Evolutionary conservation across 2,113 vertebrate species (phyloP), one percentile per base, ranked within the genome.

Genomic region (Syngnathoides biaculeatus): DNA sequence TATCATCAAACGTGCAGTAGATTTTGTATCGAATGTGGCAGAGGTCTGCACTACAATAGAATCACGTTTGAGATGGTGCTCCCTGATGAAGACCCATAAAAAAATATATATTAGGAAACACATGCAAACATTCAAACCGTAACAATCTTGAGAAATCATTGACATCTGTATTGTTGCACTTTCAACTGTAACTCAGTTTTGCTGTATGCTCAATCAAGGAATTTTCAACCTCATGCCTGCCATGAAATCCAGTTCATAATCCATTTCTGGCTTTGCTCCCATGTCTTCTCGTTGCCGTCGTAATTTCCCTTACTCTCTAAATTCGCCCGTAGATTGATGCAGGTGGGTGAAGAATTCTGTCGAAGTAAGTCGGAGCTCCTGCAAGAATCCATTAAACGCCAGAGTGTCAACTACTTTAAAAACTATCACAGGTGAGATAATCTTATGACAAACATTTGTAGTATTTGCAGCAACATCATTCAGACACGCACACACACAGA

Each of bases 331-430:
- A 99, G 97, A 87, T 79, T 99, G 71, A 97, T 98, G 95, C 95
- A 98, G 82, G 97, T 99, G 81, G 97, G 97, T 40, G 96, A 98
- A 87, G 96, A 99, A 87, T 99, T 99, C 89, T 98, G 97, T 74
- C 93, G 95, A 83, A 99, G 97, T 79, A 96, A 93, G 79, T 99
- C 97, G 8, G 97, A 99, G 86, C 95, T 97, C 77, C 91, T 99
- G 81, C 97, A 99, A 87, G 97, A 99, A 77, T 99, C 97, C 38
- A 96, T 99, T 85, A 93, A 96, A 87, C 95, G 92, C 67, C 97
- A 99, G 88, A 99, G 97, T 15, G 89, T 98, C 61, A 99, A 99
- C 90, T 99, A 99, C 89, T 99, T 99, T 79, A 99, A 97, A 80
- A 98, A 97, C 73, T 98, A 99, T 84, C 97, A 99, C 92, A 96